Conservation (phyloP, 1,140 invertebrate genomes). For the Copidosoma floridanum region DNA sequence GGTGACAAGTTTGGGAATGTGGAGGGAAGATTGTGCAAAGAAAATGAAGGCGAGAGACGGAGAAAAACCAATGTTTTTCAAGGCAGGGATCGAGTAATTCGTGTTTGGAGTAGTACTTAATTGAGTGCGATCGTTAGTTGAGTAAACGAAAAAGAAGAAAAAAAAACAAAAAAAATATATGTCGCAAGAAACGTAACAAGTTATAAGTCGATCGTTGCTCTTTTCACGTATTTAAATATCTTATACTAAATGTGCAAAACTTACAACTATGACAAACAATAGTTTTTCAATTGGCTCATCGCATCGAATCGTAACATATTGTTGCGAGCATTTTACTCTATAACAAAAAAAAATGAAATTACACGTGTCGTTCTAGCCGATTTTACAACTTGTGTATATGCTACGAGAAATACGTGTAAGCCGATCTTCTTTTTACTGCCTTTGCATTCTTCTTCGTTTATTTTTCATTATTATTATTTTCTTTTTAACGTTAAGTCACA, state of each 20-base stretch:
- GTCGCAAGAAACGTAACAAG: conserved; percentile 14
- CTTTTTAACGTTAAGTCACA: too few relatives aligned
- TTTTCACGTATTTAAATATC: conserved; percentile 13
- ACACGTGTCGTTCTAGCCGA: conserved; percentile 16
- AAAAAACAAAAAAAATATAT: too few relatives aligned
- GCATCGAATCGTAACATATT: too few relatives aligned
- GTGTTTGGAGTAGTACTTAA: conserved; percentile 20
- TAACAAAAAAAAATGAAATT: too few relatives aligned
- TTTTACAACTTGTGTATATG: conserved; percentile 15
- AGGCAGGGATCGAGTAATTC: conserved; percentile 12
- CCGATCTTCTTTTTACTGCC: conserved; percentile 21
- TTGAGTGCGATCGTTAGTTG: conserved; percentile 6
- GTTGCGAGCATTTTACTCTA: conserved; percentile 15
- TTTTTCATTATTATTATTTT: neutral
- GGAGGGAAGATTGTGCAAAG: neutral
- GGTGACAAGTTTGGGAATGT: conserved; percentile 15
- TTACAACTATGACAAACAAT: too few relatives aligned
- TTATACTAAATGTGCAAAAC: conserved; percentile 22
- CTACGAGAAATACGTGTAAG: conserved; percentile 17
- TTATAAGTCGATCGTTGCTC: conserved; percentile 12
- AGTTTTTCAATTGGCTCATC: too few relatives aligned
- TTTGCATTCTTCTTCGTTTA: conserved; percentile 25
- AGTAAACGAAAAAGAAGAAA: too few relatives aligned
- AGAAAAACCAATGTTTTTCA: conserved; percentile 20
- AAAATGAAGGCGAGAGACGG: too few relatives aligned